Evolutionary conservation across 2,113 vertebrate species (phyloP), one percentile per base, ranked within the genome.

Genomic region (Dromaius novaehollandiae): DNA sequence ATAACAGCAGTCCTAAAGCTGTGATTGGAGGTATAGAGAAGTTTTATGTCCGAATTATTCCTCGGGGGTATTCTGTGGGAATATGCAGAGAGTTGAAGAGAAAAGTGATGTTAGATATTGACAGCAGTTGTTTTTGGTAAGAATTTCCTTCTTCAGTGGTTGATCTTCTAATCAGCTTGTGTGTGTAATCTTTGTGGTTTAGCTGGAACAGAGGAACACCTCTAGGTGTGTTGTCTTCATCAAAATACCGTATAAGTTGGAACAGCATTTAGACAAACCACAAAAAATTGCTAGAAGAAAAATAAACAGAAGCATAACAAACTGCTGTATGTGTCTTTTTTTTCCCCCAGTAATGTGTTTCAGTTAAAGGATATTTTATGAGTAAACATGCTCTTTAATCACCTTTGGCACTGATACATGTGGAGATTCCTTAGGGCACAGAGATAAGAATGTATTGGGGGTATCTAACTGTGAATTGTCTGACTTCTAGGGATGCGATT

Each of bases 401-500:
- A n/a, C 8, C 7, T 69, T 71, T 64, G 34, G 71, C 76, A 32
- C 15, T 13, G 5, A 66, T 63, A 24, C 4, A 17, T 6, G 42
- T 4, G 1, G 19, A 63, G 46, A 80, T 14, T 50, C 80, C 46
- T 11, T n/a, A 55, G 6, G 2, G 5, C 55, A 38, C 13, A 53
- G 9, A 40, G 73, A 24, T 63, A 42, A 38, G n/a, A 81, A n/a
- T 7, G 5, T 60, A 7, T 8, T n/a, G 9, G 5, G 1, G 2
- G 6, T n/a, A 13, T 51, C 3, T 36, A 34, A n/a, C 55, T 9
- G 17, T 79, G 28, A 70, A 66, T 56, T 63, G 32, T 50, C 51
- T 0, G 0, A 3, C 30, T 44, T 68, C 24, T 11, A 44, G 14
- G 30, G 10, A 36, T 3, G 5, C 63, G 6, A 19, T 22, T 48